phyloP scores from a whole-genome alignment of 1,140 invertebrate genomes.

The Danaus plexippus region DNA sequence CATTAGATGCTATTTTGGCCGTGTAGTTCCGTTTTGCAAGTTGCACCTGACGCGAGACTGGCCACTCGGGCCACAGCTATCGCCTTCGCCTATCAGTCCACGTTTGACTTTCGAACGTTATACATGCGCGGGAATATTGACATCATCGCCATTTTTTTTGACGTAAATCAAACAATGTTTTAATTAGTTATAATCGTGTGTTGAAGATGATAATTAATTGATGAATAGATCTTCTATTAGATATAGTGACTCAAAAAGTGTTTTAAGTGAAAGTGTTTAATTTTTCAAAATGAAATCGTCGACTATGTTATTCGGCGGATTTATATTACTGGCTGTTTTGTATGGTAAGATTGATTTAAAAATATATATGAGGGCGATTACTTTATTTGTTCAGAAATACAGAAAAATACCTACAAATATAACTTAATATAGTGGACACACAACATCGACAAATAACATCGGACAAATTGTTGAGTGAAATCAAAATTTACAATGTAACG shows the following conservation, averaged over 20 bases:
- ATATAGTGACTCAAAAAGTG: constrained; percentile 9
- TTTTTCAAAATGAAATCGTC: constrained; percentile 47
- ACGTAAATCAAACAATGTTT: constrained; percentile 22
- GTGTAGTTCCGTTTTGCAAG: constrained; percentile 30
- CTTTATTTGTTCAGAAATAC: too few relatives aligned
- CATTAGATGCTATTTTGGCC: constrained; percentile 20
- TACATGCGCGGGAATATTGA: constrained; percentile 28
- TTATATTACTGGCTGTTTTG: constrained; percentile 37
- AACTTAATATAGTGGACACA: too few relatives aligned
- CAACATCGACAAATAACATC: too few relatives aligned
- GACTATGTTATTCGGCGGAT: constrained; percentile 41
- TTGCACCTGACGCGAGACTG: constrained; percentile 19
- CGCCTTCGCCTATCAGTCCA: constrained; percentile 32
- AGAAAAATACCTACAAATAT: too few relatives aligned
- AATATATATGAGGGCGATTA: too few relatives aligned
- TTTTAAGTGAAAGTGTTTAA: constrained; percentile 51
- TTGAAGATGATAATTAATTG: constrained; percentile 3
- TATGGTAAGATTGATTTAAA: constrained; percentile 38
- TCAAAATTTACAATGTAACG: background rate
- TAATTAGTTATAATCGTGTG: constrained; percentile 8
- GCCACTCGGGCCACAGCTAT: constrained; percentile 26
- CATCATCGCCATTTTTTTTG: constrained; percentile 19
- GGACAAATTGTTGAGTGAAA: too few relatives aligned
- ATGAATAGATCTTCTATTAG: constrained; percentile 3
- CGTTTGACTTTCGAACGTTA: constrained; percentile 61